Conservation (phyloP, 2,888 invertebrate genomes). For the Idaea straminata region DNA sequence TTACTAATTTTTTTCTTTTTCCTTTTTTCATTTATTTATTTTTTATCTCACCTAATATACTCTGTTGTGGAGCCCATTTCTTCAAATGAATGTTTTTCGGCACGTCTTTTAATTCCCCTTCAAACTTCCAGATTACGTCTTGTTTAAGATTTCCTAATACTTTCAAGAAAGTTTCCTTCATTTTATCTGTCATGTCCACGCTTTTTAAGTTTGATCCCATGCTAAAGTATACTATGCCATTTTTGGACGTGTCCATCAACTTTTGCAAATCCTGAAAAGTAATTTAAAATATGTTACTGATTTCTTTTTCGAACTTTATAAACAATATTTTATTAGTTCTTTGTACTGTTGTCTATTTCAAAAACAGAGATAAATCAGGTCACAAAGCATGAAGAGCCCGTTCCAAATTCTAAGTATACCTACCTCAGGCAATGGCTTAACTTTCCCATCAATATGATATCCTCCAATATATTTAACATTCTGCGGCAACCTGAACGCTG, state of each 20-base stretch:
- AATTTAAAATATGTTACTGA: background rate
- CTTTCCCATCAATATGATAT: slow-evolving; percentile 52
- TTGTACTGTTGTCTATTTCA: no score
- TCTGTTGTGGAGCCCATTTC: slow-evolving; percentile 62
- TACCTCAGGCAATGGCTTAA: slow-evolving; percentile 55
- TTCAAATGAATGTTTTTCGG: slow-evolving; percentile 55
- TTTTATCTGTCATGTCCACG: slow-evolving; percentile 42
- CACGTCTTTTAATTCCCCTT: slow-evolving; percentile 42
- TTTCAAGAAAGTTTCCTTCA: slow-evolving; percentile 44
- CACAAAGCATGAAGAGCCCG: no score
- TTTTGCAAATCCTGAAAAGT: slow-evolving; percentile 52
- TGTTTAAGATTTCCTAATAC: slow-evolving; percentile 55
- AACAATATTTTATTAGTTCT: no score
- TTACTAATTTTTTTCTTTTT: no score
- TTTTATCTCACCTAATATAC: slow-evolving; percentile 46
- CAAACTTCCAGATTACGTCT: slow-evolving; percentile 63
- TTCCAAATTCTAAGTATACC: background rate
- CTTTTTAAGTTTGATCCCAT: slow-evolving; percentile 51
- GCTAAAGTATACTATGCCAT: slow-evolving; percentile 56
- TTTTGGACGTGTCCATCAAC: slow-evolving; percentile 46
- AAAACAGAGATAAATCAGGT: no score
- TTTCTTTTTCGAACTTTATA: no score
- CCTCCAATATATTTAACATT: slow-evolving; percentile 57
- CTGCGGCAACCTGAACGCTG: slow-evolving; percentile 44
- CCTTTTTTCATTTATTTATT: background rate